phyloP scores from a whole-genome alignment of 2,888 invertebrate genomes.

The Magallana nippona region DNA sequence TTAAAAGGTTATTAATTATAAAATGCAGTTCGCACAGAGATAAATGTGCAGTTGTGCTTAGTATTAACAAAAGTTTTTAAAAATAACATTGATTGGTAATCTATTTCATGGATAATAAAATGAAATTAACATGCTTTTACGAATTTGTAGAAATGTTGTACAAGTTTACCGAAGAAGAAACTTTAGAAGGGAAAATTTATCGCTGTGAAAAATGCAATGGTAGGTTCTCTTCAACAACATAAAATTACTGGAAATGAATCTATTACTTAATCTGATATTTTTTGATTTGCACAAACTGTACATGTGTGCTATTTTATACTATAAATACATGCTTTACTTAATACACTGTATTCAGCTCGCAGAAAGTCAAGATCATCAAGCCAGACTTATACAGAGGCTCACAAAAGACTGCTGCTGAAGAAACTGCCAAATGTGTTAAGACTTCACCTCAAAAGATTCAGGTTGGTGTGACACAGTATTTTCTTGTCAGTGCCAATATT shows the following conservation, averaged over 20 bases:
- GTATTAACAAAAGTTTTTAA: too few species aligned
- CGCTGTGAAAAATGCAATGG: conserved; percentile 78
- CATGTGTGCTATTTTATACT: too few species aligned
- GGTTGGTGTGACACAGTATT: conserved; percentile 57
- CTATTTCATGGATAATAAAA: too few species aligned
- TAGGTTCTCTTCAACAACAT: conserved; percentile 56
- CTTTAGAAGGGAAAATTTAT: conserved; percentile 77
- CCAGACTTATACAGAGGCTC: conserved; percentile 69
- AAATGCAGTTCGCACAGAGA: too few species aligned
- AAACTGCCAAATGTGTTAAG: conserved; percentile 76
- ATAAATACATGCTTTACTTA: too few species aligned
- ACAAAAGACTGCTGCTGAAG: conserved; percentile 73
- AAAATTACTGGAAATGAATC: not conserved
- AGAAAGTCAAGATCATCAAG: conserved; percentile 14
- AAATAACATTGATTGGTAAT: too few species aligned
- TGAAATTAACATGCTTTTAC: not conserved
- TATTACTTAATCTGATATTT: not conserved
- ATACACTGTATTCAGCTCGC: not conserved
- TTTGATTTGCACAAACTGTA: not conserved
- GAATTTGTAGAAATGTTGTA: conserved; percentile 74
- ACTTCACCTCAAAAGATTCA: conserved; percentile 79
- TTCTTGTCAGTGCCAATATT: too few species aligned
- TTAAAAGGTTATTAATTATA: too few species aligned
- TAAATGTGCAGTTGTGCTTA: too few species aligned
- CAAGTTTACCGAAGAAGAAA: conserved; percentile 76